Conservation (phyloP, 2,113 vertebrate species). For the Lophius piscatorius region DNA sequence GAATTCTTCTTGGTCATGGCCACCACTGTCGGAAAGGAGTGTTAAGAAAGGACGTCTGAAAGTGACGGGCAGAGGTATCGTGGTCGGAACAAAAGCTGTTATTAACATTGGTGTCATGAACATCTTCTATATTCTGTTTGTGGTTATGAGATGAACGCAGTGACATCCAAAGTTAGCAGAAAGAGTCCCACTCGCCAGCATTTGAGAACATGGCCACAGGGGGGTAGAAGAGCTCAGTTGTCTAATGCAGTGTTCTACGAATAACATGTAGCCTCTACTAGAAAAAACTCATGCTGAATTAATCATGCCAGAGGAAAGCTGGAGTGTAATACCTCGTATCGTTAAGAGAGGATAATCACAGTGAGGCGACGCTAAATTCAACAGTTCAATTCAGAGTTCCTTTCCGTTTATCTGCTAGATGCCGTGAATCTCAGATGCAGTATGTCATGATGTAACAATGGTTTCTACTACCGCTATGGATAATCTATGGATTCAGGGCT, state of each 20-base stretch:
- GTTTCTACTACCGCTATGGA: too few relatives aligned
- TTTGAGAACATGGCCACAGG: conserved; percentile 48
- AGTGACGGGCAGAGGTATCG: too few relatives aligned
- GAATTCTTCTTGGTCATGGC: conserved; percentile 85
- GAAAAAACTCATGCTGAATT: conserved; percentile 56
- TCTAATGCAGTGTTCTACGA: conserved; percentile 43
- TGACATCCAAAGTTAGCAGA: conserved; percentile 24
- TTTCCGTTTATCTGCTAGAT: too few relatives aligned
- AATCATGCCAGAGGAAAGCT: conserved; percentile 51
- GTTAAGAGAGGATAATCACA: conserved; percentile 13
- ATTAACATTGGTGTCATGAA: too few relatives aligned
- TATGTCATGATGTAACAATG: too few relatives aligned
- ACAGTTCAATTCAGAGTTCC: conserved; percentile 37
- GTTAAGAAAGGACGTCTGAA: conserved; percentile 66
- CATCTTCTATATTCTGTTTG: not conserved
- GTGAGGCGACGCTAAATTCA: conserved; percentile 16
- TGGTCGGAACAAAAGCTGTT: too few relatives aligned
- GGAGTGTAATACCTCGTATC: conserved; percentile 19
- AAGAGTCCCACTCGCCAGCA: conserved; percentile 28
- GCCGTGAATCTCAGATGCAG: conserved; percentile 12
- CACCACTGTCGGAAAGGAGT: conserved; percentile 74
- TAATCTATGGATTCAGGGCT: too few relatives aligned
- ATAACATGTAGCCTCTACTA: conserved; percentile 48
- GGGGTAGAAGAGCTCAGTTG: conserved; percentile 38
- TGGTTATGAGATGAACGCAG: conserved; percentile 26